Evolutionary conservation across 2,797 vertebrate species (phyloP).

Genomic region (Chaunax sp.): DNA sequence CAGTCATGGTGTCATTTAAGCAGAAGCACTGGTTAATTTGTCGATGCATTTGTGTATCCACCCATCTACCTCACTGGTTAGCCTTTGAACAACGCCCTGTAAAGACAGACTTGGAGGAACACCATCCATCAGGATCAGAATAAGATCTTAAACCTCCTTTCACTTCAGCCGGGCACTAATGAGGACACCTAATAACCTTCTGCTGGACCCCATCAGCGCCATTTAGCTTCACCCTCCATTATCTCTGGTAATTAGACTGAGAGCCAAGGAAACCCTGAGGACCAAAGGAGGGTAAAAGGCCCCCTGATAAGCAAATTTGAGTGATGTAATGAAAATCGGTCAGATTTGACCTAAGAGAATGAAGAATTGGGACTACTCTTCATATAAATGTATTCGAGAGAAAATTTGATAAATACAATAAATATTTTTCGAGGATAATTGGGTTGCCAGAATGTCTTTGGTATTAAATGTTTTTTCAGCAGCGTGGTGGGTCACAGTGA

Average conservation of each 20-base stretch:
- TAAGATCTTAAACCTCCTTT: conserved; percentile 78
- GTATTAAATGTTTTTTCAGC: conserved; percentile 34
- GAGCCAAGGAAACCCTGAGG: conserved; percentile 68
- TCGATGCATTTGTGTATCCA: conserved; percentile 1
- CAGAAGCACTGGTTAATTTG: conserved; percentile 8
- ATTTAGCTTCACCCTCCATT: conserved; percentile 82
- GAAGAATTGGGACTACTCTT: conserved; percentile 10
- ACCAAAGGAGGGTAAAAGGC: conserved; percentile 37
- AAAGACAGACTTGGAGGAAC: conserved; percentile 55
- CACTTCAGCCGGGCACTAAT: conserved; percentile 77
- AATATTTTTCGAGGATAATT: not conserved
- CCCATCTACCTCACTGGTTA: not conserved
- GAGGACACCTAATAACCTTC: conserved; percentile 84
- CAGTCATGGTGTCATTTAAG: not conserved
- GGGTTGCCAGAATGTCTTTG: conserved; percentile 2
- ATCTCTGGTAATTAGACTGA: conserved; percentile 82
- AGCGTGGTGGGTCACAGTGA: conserved; percentile 11
- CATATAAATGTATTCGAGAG: conserved; percentile 5
- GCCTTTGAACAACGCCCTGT: conserved; percentile 37
- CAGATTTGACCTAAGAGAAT: conserved; percentile 44
- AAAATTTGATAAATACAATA: not conserved
- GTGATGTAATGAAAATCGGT: conserved; percentile 53
- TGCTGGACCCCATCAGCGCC: conserved; percentile 80
- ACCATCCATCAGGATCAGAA: conserved; percentile 76
- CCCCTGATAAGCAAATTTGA: conserved; percentile 57